Evolutionary conservation across 2,113 vertebrate species (phyloP).

Genomic region (Toxostoma redivivum): DNA sequence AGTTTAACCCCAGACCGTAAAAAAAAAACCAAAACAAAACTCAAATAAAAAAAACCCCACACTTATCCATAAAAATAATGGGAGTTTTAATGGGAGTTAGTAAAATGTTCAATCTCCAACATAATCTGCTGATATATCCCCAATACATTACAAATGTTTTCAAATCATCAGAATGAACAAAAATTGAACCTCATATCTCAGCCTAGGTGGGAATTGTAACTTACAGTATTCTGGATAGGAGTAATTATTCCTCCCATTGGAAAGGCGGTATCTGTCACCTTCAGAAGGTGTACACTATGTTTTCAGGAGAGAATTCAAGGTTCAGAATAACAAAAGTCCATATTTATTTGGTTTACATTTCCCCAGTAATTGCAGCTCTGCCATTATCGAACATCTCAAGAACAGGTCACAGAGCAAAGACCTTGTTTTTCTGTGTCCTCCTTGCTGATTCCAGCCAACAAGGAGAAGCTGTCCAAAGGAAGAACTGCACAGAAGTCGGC

Average conservation of each 20-base stretch:
- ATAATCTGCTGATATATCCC: not conserved
- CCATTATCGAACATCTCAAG: not conserved
- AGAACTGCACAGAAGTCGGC: not conserved
- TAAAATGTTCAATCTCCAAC: not conserved
- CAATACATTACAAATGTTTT: not conserved
- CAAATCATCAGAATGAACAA: not conserved
- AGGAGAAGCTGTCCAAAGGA: not conserved
- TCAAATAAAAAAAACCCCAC: not conserved
- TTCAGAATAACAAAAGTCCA: not conserved
- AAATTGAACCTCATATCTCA: not conserved
- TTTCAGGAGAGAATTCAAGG: not conserved
- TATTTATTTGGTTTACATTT: not conserved
- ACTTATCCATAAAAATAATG: not conserved
- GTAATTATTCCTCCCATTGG: not conserved
- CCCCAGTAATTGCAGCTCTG: not conserved
- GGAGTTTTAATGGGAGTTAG: not conserved
- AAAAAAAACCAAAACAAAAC: not conserved
- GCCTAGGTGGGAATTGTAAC: not conserved
- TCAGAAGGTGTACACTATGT: not conserved
- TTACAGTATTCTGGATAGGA: not conserved
- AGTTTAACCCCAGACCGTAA: not conserved
- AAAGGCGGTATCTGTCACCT: not conserved
- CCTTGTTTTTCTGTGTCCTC: not conserved
- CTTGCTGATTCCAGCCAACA: not conserved
- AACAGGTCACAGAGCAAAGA: not conserved